Percentiles rank a stretch among this genome's conserved stretches.
Evolutionary conservation across 2,888 invertebrate genomes (phyloP).

Genomic region (Drosophila paramelanica): DNA sequence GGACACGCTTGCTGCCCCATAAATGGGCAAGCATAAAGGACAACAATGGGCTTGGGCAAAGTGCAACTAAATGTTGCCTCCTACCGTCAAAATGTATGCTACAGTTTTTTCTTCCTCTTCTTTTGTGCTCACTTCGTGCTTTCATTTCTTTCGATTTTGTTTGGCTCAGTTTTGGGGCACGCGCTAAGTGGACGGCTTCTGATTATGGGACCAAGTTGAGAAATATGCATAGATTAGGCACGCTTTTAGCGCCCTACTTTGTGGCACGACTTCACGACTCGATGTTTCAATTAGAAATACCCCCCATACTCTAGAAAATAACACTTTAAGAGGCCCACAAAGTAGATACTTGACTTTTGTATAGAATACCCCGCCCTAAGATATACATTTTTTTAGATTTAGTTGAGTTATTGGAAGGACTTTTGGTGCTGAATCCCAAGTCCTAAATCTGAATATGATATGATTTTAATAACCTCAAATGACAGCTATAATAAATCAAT

Average conservation of each 20-base stretch:
- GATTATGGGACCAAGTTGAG: conserved; percentile 58
- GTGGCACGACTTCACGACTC: conserved; percentile 41
- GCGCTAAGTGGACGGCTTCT: conserved; percentile 41
- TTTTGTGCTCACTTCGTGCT: conserved; percentile 1
- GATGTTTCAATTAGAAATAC: conserved; percentile 66
- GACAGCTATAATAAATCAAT: conserved; percentile 83
- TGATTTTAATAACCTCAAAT: conserved; percentile 83
- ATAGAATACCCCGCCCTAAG: too few species aligned
- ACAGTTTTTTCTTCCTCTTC: conserved; percentile 30
- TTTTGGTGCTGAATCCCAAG: not conserved
- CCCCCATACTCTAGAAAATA: conserved; percentile 5
- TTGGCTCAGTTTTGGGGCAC: conserved; percentile 11
- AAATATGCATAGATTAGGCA: conserved; percentile 78
- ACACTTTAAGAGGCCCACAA: conserved; percentile 30
- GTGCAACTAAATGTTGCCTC: conserved; percentile 73
- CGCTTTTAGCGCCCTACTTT: conserved; percentile 73
- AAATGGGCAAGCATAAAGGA: conserved; percentile 53
- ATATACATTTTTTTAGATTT: not conserved
- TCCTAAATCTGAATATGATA: conserved; percentile 50
- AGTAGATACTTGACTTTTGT: conserved; percentile 2
- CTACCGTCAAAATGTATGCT: conserved; percentile 45
- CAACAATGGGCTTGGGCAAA: conserved; percentile 53
- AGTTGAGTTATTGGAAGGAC: not conserved
- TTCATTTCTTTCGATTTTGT: not conserved
- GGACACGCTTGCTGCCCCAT: conserved; percentile 39